phyloP scores from a whole-genome alignment of 1,140 invertebrate species.

The Radopholus similis region DNA sequence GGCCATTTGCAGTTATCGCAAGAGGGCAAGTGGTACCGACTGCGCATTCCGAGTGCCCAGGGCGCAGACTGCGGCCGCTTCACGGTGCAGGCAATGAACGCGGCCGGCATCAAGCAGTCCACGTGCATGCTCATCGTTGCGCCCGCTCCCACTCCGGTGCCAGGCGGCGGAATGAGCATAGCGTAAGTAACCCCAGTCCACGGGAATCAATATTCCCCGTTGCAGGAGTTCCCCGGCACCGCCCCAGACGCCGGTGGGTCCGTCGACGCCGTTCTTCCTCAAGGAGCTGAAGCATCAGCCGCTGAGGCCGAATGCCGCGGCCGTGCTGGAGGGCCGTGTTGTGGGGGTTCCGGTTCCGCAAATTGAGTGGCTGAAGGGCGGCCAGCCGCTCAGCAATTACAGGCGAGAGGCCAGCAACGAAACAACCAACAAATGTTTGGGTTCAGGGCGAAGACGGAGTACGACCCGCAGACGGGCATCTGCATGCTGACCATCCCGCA shows the following conservation, averaged over 20 bases:
- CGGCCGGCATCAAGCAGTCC: slow-evolving; percentile 57
- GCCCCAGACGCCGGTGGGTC: slow-evolving; percentile 54
- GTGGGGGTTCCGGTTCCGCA: slow-evolving; percentile 47
- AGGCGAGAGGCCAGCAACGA: too few species aligned
- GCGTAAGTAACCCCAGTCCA: slow-evolving; percentile 28
- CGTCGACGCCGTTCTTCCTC: slow-evolving; percentile 53
- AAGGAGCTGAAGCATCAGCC: slow-evolving; percentile 57
- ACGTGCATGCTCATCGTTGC: slow-evolving; percentile 59
- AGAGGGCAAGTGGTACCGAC: slow-evolving; percentile 41
- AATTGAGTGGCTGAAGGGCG: slow-evolving; percentile 86
- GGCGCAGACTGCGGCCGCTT: slow-evolving; percentile 55
- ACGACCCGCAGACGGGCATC: slow-evolving; percentile 51
- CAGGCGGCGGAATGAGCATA: slow-evolving; percentile 50
- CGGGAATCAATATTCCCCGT: background rate
- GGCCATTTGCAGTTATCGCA: slow-evolving; percentile 39
- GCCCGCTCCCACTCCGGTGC: slow-evolving; percentile 56
- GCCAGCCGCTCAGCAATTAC: slow-evolving; percentile 77
- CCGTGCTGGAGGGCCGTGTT: slow-evolving; percentile 52
- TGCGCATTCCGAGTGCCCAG: slow-evolving; percentile 44
- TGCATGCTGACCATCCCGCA: slow-evolving; percentile 51
- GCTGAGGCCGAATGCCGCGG: slow-evolving; percentile 38
- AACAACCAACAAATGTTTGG: too few species aligned
- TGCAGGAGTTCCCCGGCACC: slow-evolving; percentile 52
- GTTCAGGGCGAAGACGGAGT: slow-evolving; percentile 65
- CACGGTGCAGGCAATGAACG: slow-evolving; percentile 57